Base-by-base conservation (phyloP, 2,888 invertebrate species). In the Phytoseiulus persimilis region DNA sequence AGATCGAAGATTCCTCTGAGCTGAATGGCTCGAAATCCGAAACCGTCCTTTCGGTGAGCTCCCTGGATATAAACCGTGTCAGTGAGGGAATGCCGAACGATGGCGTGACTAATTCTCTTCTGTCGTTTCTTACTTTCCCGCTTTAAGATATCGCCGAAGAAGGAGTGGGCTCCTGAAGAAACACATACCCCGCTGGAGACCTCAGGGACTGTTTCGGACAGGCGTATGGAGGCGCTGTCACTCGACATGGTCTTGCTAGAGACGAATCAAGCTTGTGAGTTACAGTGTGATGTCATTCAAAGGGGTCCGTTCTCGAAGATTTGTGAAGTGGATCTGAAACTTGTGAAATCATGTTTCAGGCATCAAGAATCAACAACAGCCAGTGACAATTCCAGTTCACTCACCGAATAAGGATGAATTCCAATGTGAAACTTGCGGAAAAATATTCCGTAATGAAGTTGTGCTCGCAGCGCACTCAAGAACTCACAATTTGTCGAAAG, bases 401-500 rank as follows among this genome's bases (percentile, higher is more conserved):
- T 65, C 65, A 23, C 28, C 65, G 2, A 2, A 14, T 6, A 65
- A 14, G 18, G 18, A 18, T 28, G 65, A 65, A 14, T 87, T 32
- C 32, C n/a, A n/a, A 28, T 87, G 87, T 33, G 87, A 87, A 39
- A 87, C 87, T 6, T 87, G 87, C 87, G 87, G 39, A n/a, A 87
- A 87, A 39, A 32, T 32, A 87, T 87, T 87, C 32, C 39, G 45
- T 0, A 87, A 33, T 45, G 87, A 33, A 6, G 87, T 39, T 3
- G 87, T 87, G 23, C 33, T 39, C 45, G 45, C 32, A 32, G 87
- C 87, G 39, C 87, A 87, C 32, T 39, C 45, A n/a, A 31, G 87
- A 87, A 87, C 87, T 23, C 87, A 87, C 87, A 87, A 87, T 87
- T n/a, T 87, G 39, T 87, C 87, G 45, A 87, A 33, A 33, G 87